These are phyloP conservation scores for Labeo catla DNA, from an alignment of 2,113 vertebrate genomes.

Conservation along the genomic window DNA sequence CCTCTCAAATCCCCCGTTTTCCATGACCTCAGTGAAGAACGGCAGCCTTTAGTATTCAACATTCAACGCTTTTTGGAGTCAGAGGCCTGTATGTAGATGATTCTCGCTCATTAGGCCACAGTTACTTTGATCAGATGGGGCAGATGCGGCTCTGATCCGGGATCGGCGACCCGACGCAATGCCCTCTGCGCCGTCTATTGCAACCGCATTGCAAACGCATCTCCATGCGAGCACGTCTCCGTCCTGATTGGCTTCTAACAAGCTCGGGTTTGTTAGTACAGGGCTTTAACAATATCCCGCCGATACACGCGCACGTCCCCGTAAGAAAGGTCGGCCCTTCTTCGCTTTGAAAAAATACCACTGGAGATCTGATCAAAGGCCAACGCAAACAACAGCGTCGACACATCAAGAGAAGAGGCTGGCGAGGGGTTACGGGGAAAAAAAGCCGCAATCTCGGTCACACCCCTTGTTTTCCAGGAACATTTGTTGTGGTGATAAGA, in stretches of 20 bases:
- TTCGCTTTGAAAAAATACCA: slow-evolving; percentile 20
- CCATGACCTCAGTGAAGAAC: neutral
- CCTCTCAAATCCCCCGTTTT: slow-evolving; percentile 31
- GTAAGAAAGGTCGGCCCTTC: neutral
- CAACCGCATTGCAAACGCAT: slow-evolving; percentile 3
- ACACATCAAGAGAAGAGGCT: slow-evolving; percentile 1
- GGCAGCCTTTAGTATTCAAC: neutral
- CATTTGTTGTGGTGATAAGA: slow-evolving; percentile 40
- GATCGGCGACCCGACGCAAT: neutral
- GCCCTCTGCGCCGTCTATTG: slow-evolving; percentile 11
- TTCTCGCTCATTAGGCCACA: slow-evolving; percentile 16
- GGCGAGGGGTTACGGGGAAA: neutral
- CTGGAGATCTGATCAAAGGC: slow-evolving; percentile 31
- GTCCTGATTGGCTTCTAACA: slow-evolving; percentile 22
- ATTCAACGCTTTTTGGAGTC: neutral
- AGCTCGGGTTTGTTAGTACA: slow-evolving; percentile 21
- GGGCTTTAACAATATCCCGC: neutral
- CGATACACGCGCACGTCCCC: neutral
- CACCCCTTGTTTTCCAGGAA: slow-evolving; percentile 46
- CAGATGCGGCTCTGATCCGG: neutral
- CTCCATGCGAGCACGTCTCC: neutral
- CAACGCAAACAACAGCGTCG: neutral
- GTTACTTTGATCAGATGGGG: slow-evolving; percentile 24
- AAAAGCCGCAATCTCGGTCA: slow-evolving; percentile 1
- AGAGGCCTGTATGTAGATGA: slow-evolving; percentile 2